Conservation (phyloP, 1,140 invertebrate species). For the Eumaeus atala region DNA sequence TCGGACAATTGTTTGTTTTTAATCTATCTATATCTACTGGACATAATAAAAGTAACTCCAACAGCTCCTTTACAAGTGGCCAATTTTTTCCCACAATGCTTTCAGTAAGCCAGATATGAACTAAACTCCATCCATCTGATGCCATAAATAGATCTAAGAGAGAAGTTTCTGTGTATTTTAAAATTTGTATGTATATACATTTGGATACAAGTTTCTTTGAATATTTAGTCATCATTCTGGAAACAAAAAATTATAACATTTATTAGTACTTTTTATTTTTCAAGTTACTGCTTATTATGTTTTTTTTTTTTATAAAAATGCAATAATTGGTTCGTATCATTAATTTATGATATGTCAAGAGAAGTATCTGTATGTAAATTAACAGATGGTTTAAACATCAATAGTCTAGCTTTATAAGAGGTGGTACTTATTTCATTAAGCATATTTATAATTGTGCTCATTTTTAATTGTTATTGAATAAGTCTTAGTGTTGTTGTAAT, state of each 20-base stretch:
- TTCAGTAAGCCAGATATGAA: slow-evolving; percentile 91
- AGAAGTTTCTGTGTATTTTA: slow-evolving; percentile 90
- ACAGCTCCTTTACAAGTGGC: slow-evolving; percentile 88
- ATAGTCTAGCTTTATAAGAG: no score
- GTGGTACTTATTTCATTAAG: no score
- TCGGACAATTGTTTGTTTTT: slow-evolving; percentile 93
- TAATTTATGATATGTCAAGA: no score
- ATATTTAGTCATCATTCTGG: slow-evolving; percentile 95
- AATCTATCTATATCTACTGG: slow-evolving; percentile 92
- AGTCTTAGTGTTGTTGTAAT: no score
- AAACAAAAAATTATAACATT: slow-evolving; percentile 53
- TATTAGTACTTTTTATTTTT: no score
- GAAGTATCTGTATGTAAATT: no score
- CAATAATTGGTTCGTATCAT: no score
- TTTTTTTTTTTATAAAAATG: no score
- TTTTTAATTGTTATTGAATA: no score
- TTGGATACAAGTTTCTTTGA: slow-evolving; percentile 96
- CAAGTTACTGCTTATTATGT: no score
- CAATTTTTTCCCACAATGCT: slow-evolving; percentile 88
- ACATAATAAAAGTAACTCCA: slow-evolving; percentile 87
- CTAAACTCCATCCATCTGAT: slow-evolving; percentile 91
- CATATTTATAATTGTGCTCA: no score
- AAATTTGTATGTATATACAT: slow-evolving; percentile 95
- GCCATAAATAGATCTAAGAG: slow-evolving; percentile 91
- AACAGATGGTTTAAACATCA: no score